These are phyloP conservation scores for Drosophila algonquin DNA, from an alignment of 2,888 invertebrate genomes.

Conservation along the genomic window DNA sequence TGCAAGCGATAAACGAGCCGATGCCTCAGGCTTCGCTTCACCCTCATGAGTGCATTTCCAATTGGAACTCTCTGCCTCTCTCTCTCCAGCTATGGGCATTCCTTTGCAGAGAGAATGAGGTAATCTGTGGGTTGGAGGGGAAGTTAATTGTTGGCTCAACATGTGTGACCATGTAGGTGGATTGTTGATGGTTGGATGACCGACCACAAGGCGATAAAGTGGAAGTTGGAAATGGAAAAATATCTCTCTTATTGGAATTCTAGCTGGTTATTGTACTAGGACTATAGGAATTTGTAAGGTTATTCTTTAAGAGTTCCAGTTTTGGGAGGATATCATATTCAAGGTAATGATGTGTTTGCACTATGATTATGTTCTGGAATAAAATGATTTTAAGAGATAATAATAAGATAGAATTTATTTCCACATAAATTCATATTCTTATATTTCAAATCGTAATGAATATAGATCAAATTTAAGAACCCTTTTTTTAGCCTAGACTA, in stretches of 20 bases:
- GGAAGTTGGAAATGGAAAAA: neutral
- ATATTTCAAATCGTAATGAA: no score
- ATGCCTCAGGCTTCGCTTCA: slow-evolving; percentile 13
- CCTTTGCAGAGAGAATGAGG: slow-evolving; percentile 12
- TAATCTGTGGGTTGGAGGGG: slow-evolving; percentile 1
- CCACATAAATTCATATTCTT: no score
- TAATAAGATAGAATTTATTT: no score
- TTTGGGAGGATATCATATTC: no score
- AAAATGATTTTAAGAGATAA: no score
- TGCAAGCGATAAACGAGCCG: neutral
- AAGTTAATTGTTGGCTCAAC: slow-evolving; percentile 31
- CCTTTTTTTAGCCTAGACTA: no score
- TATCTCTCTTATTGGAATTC: no score
- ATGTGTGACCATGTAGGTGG: slow-evolving; percentile 45
- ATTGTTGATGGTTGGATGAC: neutral
- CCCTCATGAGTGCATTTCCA: slow-evolving; percentile 38
- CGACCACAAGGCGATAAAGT: neutral
- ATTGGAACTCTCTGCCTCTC: slow-evolving; percentile 27
- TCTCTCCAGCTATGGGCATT: slow-evolving; percentile 11
- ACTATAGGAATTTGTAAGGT: no score
- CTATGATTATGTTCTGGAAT: no score
- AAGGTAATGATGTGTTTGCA: no score
- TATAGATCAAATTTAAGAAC: no score
- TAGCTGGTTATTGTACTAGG: neutral
- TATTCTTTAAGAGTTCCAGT: no score